These are phyloP conservation scores for Cebidichthys violaceus DNA, from an alignment of 2,113 vertebrate genomes.

Conservation along the genomic window DNA sequence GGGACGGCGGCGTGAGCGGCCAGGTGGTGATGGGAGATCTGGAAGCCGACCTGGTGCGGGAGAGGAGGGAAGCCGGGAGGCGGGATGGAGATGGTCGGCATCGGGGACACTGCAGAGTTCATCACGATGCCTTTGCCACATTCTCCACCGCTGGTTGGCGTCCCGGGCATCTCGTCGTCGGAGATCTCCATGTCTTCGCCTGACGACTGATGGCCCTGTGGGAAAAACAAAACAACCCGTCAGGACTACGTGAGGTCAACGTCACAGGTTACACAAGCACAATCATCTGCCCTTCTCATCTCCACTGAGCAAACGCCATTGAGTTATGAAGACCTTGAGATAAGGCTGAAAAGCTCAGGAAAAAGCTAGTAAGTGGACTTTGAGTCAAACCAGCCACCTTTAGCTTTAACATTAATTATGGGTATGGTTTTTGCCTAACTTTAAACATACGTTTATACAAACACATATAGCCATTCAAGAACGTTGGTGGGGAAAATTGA, in stretches of 20 bases:
- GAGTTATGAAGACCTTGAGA: background rate
- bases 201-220: slow-evolving; percentile 91
- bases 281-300: background rate
- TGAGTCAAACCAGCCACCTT: background rate
- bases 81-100: slow-evolving; percentile 86
- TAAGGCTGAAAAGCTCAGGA: background rate
- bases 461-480: background rate
- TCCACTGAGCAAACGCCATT: background rate
- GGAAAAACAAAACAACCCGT: background rate
- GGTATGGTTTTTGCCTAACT: background rate
- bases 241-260: background rate
- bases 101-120: slow-evolving; percentile 88
- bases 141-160: slow-evolving; percentile 89
- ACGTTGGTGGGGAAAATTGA: too few species aligned
- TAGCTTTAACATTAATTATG: background rate
- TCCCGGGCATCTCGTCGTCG: slow-evolving; percentile 93
- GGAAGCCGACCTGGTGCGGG: slow-evolving; percentile 84
- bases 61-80: slow-evolving; percentile 89
- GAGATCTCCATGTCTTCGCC: slow-evolving; percentile 99
- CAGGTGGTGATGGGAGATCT: slow-evolving; percentile 80
- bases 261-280: background rate
- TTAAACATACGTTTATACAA: background rate
- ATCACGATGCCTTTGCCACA: slow-evolving; percentile 94
- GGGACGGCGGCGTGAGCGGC: slow-evolving; percentile 78
- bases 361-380: background rate